phyloP scores from a whole-genome alignment of 2,113 vertebrate genomes.

The Gymnarchus niloticus region DNA sequence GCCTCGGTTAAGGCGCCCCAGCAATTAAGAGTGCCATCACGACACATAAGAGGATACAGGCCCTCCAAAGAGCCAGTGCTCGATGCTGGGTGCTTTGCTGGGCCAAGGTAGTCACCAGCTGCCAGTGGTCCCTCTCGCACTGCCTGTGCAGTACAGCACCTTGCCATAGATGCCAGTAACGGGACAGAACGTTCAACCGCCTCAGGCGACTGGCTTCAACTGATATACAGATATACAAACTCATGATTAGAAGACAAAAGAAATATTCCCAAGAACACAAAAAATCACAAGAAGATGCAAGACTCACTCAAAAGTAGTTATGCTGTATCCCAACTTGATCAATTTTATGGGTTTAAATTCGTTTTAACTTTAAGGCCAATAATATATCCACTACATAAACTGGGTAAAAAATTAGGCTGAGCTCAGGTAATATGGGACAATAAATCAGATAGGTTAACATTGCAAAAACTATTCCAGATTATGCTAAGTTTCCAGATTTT shows the following conservation, averaged over 20 bases:
- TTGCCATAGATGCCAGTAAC: constrained; percentile 64
- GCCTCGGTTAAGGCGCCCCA: neutral
- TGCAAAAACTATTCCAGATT: neutral
- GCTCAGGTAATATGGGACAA: too few relatives aligned
- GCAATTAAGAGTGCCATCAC: neutral
- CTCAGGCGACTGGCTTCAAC: constrained; percentile 32
- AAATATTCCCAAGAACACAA: neutral
- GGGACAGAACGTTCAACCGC: constrained; percentile 32
- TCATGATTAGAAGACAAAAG: neutral
- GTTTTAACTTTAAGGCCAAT: too few relatives aligned
- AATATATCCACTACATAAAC: neutral
- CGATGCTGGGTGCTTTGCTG: constrained; percentile 45
- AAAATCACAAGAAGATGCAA: neutral
- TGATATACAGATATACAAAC: constrained; percentile 49
- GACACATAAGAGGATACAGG: constrained; percentile 70
- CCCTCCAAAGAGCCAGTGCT: constrained; percentile 65
- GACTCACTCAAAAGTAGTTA: neutral
- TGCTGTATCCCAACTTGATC: too few relatives aligned
- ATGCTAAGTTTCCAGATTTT: too few relatives aligned
- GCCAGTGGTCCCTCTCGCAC: constrained; percentile 36
- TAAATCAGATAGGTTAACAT: neutral
- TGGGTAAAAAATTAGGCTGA: neutral
- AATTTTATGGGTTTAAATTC: too few relatives aligned
- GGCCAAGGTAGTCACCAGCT: constrained; percentile 49
- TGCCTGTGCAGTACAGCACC: constrained; percentile 46